A percentile compares a stretch with the other conserved stretches of the same genome.
These are phyloP conservation scores for Aleadryas rufinucha DNA, from an alignment of 2,113 vertebrate species.

Conservation along the genomic window DNA sequence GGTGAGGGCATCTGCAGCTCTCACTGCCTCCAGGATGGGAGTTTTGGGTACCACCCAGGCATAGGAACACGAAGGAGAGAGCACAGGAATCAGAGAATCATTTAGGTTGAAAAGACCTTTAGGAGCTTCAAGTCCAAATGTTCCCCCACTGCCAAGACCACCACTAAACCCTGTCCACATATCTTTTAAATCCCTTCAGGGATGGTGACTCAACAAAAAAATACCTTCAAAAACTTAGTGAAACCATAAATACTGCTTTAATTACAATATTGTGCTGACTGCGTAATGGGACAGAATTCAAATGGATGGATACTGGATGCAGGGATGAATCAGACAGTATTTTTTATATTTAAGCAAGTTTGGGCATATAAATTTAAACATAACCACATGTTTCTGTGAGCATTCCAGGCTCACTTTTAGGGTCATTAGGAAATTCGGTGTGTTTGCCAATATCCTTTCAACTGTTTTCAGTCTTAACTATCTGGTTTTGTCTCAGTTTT, in stretches of 20 bases:
- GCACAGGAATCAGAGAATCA: not conserved
- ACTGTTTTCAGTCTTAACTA: not conserved
- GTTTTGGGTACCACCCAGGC: not conserved
- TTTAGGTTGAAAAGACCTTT: not conserved
- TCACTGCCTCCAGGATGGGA: not conserved
- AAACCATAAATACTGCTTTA: not conserved
- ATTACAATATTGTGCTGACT: not conserved
- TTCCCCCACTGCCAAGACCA: not conserved
- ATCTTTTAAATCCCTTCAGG: not conserved
- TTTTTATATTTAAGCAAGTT: not conserved
- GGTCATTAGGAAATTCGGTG: not conserved
- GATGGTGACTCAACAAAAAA: not conserved
- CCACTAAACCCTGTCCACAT: not conserved
- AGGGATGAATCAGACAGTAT: not conserved
- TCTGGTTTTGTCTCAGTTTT: not conserved
- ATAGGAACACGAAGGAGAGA: fast-evolving
- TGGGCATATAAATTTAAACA: not conserved
- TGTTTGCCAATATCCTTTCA: not conserved
- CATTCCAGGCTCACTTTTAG: not conserved
- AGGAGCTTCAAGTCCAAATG: not conserved
- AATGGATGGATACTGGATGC: not conserved
- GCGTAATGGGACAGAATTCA: not conserved
- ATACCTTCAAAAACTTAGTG: not conserved
- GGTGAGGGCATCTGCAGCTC: not conserved
- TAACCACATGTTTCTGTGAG: not conserved